A percentile compares a stretch with the other conserved stretches of the same genome.
These are phyloP conservation scores for Varanus salvator DNA, from an alignment of 2,113 vertebrate species.

Conservation along the genomic window DNA sequence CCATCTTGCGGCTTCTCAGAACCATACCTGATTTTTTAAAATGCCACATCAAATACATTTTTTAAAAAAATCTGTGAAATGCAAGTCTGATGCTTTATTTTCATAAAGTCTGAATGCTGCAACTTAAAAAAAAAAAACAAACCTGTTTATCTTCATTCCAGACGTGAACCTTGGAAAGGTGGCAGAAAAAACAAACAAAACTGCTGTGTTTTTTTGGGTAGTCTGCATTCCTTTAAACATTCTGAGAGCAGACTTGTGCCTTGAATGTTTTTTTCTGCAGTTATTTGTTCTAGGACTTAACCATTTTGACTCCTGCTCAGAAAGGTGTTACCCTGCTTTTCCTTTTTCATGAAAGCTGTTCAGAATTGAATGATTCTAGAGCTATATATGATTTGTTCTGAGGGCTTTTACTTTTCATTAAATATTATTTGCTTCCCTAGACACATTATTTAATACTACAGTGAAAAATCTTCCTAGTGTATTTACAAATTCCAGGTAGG, in stretches of 20 bases:
- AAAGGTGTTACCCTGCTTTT: slow-evolving; percentile 66
- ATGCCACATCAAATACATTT: slow-evolving; percentile 62
- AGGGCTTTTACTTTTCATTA: slow-evolving; percentile 67
- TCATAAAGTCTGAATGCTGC: slow-evolving; percentile 74
- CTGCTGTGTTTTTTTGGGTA: slow-evolving; percentile 72
- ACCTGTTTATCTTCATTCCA: slow-evolving; percentile 78
- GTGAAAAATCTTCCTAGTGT: not conserved
- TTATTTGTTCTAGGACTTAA: slow-evolving; percentile 74
- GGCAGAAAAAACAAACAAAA: slow-evolving; percentile 80
- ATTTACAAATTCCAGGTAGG: slow-evolving; percentile 35
- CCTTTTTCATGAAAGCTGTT: slow-evolving; percentile 56
- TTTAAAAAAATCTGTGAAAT: slow-evolving; percentile 53
- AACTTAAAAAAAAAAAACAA: slow-evolving; percentile 60
- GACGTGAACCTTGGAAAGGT: slow-evolving; percentile 81
- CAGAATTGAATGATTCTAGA: slow-evolving; percentile 62
- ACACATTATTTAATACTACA: slow-evolving; percentile 37
- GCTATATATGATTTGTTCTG: slow-evolving; percentile 66
- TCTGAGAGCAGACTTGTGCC: slow-evolving; percentile 72
- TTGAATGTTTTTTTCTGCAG: slow-evolving; percentile 66
- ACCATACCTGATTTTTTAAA: slow-evolving; percentile 67
- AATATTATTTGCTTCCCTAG: slow-evolving; percentile 49
- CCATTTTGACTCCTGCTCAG: slow-evolving; percentile 75
- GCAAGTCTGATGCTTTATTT: slow-evolving; percentile 76
- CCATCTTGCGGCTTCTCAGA: slow-evolving; percentile 47
- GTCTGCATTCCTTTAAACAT: slow-evolving; percentile 82